phyloP scores from a whole-genome alignment of 2,113 vertebrate species.

The Calypte anna region DNA sequence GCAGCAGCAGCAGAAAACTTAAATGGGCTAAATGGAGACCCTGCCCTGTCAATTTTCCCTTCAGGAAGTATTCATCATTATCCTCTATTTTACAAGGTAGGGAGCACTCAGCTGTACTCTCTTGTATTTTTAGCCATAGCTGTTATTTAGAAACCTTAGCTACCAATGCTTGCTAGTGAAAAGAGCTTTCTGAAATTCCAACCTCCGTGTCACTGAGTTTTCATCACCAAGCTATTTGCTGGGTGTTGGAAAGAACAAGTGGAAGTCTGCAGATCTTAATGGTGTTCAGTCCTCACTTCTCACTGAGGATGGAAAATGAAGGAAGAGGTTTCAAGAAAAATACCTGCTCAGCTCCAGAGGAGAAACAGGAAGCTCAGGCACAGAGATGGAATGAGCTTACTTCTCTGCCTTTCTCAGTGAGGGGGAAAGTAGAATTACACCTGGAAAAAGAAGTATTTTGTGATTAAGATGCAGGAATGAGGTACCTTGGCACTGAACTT shows the following conservation, averaged over 20 bases:
- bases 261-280: not conserved
- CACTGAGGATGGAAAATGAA: not conserved
- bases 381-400: not conserved
- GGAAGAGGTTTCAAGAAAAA: not conserved
- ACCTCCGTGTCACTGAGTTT: rapidly evolving
- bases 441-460: not conserved
- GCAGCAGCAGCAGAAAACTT: not conserved
- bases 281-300: not conserved
- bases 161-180: not conserved
- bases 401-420: not conserved
- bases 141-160: not conserved
- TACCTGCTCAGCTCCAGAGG: not conserved
- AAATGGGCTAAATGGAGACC: not conserved
- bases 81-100: not conserved
- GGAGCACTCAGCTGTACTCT: conserved; percentile 1
- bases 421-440: not conserved
- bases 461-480: not conserved
- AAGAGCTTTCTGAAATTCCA: not conserved
- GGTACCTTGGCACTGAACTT: not conserved
- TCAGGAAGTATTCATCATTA: not conserved
- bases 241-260: not conserved
- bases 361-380: not conserved
- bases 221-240: not conserved
- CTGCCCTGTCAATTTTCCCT: not conserved
- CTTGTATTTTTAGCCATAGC: not conserved